Conservation (phyloP, 2,888 invertebrate species). For the Drosophila parthenogenetica region DNA sequence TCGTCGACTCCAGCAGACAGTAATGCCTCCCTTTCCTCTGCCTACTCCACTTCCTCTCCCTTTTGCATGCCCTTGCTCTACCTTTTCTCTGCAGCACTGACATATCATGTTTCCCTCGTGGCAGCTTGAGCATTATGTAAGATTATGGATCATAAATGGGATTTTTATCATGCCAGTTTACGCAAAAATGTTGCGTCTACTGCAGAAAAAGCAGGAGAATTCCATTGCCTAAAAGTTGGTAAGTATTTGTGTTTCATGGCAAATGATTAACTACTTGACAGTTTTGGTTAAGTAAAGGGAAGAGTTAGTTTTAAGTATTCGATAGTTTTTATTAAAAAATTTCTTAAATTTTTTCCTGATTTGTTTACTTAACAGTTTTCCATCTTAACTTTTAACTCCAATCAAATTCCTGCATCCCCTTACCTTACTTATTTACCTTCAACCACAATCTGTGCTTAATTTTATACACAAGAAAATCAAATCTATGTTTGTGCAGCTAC, state of each 20-base stretch:
- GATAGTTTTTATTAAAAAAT: not conserved
- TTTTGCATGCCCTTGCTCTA: not conserved
- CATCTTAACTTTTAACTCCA: not conserved
- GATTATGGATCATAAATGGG: constrained; percentile 85
- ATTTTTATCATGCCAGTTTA: constrained; percentile 78
- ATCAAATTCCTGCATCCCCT: not conserved
- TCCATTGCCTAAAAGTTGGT: constrained; percentile 24
- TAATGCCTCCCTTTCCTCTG: constrained; percentile 25
- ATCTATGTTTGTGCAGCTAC: constrained; percentile 52
- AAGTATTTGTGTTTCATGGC: not conserved
- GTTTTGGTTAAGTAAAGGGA: not conserved
- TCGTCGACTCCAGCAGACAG: constrained; percentile 49
- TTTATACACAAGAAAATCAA: constrained; percentile 29
- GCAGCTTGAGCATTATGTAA: constrained; percentile 82
- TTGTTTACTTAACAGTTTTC: not conserved
- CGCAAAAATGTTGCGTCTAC: constrained; percentile 15
- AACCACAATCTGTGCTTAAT: constrained; percentile 33
- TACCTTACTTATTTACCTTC: not conserved
- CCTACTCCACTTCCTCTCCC: constrained; percentile 4
- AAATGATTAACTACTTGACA: constrained; percentile 11
- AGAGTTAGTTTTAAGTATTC: not conserved
- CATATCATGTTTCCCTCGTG: constrained; percentile 78
- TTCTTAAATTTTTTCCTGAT: not conserved
- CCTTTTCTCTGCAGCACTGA: constrained; percentile 4
- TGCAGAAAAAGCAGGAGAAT: constrained; percentile 13